Evolutionary conservation across 2,888 invertebrate genomes (phyloP).

Genomic region (Stictocephala bisonia): DNA sequence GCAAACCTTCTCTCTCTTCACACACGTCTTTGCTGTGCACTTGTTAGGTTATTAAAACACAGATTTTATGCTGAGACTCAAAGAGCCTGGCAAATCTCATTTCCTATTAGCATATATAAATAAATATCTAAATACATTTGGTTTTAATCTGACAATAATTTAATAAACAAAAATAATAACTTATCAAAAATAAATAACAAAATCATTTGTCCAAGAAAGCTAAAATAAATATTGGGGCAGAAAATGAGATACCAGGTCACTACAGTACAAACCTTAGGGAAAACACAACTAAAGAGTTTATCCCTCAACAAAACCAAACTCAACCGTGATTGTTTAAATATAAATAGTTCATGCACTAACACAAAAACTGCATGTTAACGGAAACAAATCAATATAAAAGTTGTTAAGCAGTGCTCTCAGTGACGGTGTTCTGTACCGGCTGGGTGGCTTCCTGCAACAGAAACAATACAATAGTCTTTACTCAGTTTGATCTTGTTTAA

Average conservation of each 20-base stretch:
- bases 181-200: constrained; percentile 21
- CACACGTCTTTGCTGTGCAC: constrained; percentile 41
- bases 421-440: constrained; percentile 71
- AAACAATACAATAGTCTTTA: neutral
- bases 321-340: constrained; percentile 39
- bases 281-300: constrained; percentile 40
- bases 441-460: constrained; percentile 62
- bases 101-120: constrained; percentile 5
- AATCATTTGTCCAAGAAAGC: neutral
- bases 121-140: neutral
- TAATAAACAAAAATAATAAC: constrained; percentile 19
- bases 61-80: constrained; percentile 36
- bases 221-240: neutral
- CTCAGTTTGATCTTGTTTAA: too few relatives aligned
- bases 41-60: constrained; percentile 46
- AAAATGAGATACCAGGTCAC: constrained; percentile 37
- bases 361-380: constrained; percentile 44
- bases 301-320: constrained; percentile 39
- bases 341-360: constrained; percentile 46
- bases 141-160: constrained; percentile 28
- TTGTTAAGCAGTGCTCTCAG: constrained; percentile 71
- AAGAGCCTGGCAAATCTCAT: constrained; percentile 40
- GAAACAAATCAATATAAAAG: constrained; percentile 45
- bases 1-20: constrained; percentile 29
- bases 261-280: constrained; percentile 37